Percentiles rank a stretch among this genome's conserved stretches.
These are phyloP conservation scores for Trisateles emortualis DNA, from an alignment of 2,888 invertebrate genomes.

Conservation along the genomic window DNA sequence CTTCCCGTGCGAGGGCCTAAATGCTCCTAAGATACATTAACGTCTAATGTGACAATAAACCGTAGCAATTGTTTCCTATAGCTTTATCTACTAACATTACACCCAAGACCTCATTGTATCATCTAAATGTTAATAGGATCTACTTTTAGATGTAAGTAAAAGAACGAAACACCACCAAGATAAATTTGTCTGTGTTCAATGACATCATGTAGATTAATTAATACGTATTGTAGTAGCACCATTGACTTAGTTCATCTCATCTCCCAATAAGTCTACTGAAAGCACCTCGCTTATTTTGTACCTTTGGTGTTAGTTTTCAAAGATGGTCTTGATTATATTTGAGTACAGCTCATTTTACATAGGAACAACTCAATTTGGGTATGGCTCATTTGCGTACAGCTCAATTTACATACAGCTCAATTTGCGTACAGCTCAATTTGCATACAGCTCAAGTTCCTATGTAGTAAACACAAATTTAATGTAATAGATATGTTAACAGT, in stretches of 20 bases:
- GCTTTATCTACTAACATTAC: slow-evolving; percentile 16
- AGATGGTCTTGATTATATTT: not conserved
- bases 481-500: too few relatives aligned
- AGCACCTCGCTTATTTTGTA: slow-evolving; percentile 56
- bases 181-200: slow-evolving; percentile 79
- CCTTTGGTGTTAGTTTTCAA: not conserved
- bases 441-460: too few relatives aligned
- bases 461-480: too few relatives aligned
- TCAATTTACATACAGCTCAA: too few relatives aligned
- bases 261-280: slow-evolving; percentile 30
- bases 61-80: slow-evolving; percentile 49
- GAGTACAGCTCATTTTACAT: too few relatives aligned
- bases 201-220: slow-evolving; percentile 50
- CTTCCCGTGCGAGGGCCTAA: slow-evolving; percentile 16
- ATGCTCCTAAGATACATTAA: slow-evolving; percentile 33
- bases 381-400: too few relatives aligned
- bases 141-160: slow-evolving; percentile 47
- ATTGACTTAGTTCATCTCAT: slow-evolving; percentile 36
- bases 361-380: too few relatives aligned
- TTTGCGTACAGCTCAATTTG: too few relatives aligned
- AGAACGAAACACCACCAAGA: slow-evolving; percentile 76
- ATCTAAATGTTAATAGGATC: slow-evolving; percentile 37
- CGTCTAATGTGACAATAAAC: slow-evolving; percentile 68
- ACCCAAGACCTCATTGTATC: slow-evolving; percentile 27
- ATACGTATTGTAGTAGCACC: slow-evolving; percentile 37